Evolutionary conservation across 2,113 vertebrate genomes (phyloP), one percentile per base, ranked within the genome.

Genomic region (Procapra przewalskii): DNA sequence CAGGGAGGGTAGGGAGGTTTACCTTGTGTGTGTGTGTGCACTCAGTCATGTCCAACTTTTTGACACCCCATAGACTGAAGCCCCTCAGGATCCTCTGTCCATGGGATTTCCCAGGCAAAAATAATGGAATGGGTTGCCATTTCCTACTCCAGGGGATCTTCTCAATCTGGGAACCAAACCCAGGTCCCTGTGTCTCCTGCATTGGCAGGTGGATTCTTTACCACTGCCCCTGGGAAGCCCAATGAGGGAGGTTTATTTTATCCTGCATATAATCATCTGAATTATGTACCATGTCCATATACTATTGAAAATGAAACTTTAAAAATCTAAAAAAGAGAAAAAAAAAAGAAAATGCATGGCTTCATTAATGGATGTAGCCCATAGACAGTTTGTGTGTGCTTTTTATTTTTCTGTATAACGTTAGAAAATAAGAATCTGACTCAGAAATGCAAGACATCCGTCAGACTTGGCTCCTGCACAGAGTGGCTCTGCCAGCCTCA

Each of bases 341-440:
- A 25, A 25, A 40, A 71, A 75, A 6, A 43, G 25, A 77, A 59
- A 13, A 40, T 0, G 2, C 29, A 12, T 5, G 16, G n/a, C 16
- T 14, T 25, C 5, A 14, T 55, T 11, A 16, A 48, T 7, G n/a
- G 3, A 29, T 27, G 40, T 31, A 14, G 16, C 19, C 15, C 4
- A 0, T 36, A 2, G 13, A 27, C 0, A 0, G n/a, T 27, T 0
- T 54, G 67, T 40, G 45, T 43, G 10, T 3, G n/a, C n/a, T n/a
- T n/a, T n/a, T n/a, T 29, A 10, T 48, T 43, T 10, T 71, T 82
- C 40, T 62, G 64, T n/a, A 21, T 55, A 40, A 40, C 2, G 29
- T 33, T 64, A 83, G 90, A 23, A 81, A 79, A 45, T 6, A 29
- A 81, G 25, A 59, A 31, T 40, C 55, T 4, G 45, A 88, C 33